Conservation (phyloP, 2,113 vertebrate species). For the Neomonachus schauinslandi region DNA sequence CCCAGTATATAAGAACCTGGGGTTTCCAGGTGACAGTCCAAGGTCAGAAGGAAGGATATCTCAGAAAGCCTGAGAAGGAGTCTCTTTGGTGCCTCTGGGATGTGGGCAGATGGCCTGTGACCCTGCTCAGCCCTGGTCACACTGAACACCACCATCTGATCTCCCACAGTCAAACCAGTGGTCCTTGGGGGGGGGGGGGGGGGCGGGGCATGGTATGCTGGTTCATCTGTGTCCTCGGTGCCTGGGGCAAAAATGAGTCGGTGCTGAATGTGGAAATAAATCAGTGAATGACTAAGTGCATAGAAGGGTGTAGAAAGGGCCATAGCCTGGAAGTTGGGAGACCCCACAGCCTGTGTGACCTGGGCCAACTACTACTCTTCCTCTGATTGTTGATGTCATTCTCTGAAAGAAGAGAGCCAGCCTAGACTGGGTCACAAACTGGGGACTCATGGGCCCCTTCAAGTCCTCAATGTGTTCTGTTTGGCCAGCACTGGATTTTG, state of each 20-base stretch:
- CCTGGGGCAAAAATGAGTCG: background rate
- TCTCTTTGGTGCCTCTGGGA: background rate
- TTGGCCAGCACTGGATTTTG: background rate
- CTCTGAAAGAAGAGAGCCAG: background rate
- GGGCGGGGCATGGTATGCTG: background rate
- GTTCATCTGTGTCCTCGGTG: background rate
- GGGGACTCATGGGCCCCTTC: background rate
- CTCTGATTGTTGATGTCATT: background rate
- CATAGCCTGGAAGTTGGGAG: too few species aligned
- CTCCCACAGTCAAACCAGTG: background rate
- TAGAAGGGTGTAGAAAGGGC: background rate
- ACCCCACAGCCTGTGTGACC: background rate
- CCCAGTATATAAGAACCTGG: background rate
- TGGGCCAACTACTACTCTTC: background rate
- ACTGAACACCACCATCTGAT: background rate
- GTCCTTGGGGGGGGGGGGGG: background rate
- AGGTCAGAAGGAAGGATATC: background rate
- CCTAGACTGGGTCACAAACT: background rate
- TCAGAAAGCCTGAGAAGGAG: background rate
- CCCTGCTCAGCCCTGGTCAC: background rate
- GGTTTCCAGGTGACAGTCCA: background rate
- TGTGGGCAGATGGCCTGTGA: background rate
- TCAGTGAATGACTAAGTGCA: background rate
- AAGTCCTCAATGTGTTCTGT: background rate
- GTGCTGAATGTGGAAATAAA: background rate